Conservation (phyloP, 2,888 invertebrate genomes). For the Lycaena phlaeas region DNA sequence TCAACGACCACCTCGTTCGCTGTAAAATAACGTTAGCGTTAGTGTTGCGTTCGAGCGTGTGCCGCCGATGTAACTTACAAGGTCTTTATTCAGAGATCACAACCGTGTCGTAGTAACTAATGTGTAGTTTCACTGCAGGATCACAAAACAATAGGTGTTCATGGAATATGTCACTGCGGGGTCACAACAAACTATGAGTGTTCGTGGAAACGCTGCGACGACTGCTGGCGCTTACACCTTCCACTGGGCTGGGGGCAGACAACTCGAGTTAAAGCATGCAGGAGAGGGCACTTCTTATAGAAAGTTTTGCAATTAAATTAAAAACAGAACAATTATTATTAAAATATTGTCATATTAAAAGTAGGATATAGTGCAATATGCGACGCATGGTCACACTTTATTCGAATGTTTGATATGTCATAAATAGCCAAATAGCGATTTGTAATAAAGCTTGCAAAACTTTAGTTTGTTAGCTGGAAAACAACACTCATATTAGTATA, state of each 20-base stretch:
- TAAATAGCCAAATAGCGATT: constrained; percentile 29
- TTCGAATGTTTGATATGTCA: neutral
- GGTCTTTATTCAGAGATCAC: constrained; percentile 60
- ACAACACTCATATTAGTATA: constrained; percentile 24
- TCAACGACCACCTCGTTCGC: constrained; percentile 81
- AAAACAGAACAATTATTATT: constrained; percentile 5
- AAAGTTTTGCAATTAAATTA: constrained; percentile 35
- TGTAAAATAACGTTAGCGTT: constrained; percentile 74
- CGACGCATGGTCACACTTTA: constrained; percentile 3
- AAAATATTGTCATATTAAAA: constrained; percentile 1
- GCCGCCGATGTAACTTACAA: constrained; percentile 59
- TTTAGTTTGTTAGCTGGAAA: constrained; percentile 46
- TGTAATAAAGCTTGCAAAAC: constrained; percentile 49
- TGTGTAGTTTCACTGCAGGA: constrained; percentile 71
- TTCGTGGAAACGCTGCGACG: constrained; percentile 38
- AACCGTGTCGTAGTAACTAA: constrained; percentile 62
- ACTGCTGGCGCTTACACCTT: constrained; percentile 57
- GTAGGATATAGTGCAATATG: constrained; percentile 13
- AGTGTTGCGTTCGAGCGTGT: constrained; percentile 49
- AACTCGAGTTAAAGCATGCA: constrained; percentile 65
- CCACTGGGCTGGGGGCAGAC: constrained; percentile 69
- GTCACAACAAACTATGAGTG: constrained; percentile 11
- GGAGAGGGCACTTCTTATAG: constrained; percentile 23
- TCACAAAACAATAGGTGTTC: constrained; percentile 72
- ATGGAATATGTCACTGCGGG: constrained; percentile 49